These are phyloP conservation scores for Chloromyia formosa DNA, from an alignment of 2,888 invertebrate genomes.

Conservation along the genomic window DNA sequence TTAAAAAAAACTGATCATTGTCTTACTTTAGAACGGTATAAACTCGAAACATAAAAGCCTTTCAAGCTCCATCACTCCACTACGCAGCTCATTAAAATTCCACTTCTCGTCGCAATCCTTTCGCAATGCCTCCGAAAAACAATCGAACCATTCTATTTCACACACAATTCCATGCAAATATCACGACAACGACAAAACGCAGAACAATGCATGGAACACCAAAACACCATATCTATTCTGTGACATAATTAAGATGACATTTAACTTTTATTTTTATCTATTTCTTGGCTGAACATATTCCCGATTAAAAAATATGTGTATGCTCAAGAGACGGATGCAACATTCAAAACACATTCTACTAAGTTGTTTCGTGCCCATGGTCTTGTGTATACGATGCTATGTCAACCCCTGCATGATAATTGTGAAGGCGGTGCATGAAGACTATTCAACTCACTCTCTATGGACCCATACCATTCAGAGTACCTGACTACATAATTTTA, in stretches of 20 bases:
- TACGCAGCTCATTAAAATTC: too few species aligned
- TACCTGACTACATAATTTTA: not conserved
- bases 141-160: slow-evolving; percentile 5
- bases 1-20: too few species aligned
- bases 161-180: not conserved
- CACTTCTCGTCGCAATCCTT: too few species aligned
- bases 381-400: not conserved
- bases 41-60: too few species aligned
- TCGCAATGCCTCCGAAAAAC: not conserved
- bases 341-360: slow-evolving; percentile 14
- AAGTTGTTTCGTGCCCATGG: too few species aligned
- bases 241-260: slow-evolving; percentile 41
- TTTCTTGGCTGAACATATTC: too few species aligned
- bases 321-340: slow-evolving; percentile 15
- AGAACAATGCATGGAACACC: not conserved
- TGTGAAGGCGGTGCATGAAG: slow-evolving; percentile 27
- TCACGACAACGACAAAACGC: not conserved
- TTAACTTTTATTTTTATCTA: slow-evolving; percentile 22
- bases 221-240: not conserved
- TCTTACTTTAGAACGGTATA: too few species aligned
- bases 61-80: too few species aligned
- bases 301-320: not conserved
- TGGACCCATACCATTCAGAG: not conserved
- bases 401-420: slow-evolving; percentile 17
- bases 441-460: not conserved